Evolutionary conservation across 2,888 invertebrate species (phyloP).

Genomic region (Aleiodes alternator): DNA sequence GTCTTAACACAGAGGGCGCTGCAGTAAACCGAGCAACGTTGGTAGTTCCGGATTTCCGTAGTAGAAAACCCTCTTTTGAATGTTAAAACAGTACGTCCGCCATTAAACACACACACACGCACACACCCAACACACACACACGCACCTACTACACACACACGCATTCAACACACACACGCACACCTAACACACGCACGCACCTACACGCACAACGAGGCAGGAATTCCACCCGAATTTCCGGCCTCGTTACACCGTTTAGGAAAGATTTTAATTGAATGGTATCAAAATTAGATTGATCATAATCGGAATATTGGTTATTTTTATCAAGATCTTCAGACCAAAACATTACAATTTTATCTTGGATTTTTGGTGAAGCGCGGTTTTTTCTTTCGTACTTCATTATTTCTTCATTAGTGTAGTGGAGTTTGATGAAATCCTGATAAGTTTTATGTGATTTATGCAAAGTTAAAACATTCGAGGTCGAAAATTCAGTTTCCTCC

Average conservation of each 20-base stretch:
- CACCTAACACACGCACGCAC: too few relatives aligned
- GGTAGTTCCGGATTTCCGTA: too few relatives aligned
- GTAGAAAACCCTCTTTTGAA: too few relatives aligned
- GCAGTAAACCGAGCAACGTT: too few relatives aligned
- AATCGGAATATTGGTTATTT: slow-evolving; percentile 42
- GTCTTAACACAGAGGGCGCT: too few relatives aligned
- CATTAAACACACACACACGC: too few relatives aligned
- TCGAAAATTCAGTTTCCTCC: neutral
- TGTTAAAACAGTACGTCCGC: too few relatives aligned
- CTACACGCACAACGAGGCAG: too few relatives aligned
- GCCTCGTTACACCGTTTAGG: slow-evolving; percentile 40
- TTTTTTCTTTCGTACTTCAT: slow-evolving; percentile 38
- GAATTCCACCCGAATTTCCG: too few relatives aligned
- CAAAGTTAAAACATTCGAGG: neutral
- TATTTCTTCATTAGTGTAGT: slow-evolving; percentile 25
- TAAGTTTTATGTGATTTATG: neutral
- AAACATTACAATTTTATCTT: slow-evolving; percentile 41
- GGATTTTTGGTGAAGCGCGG: slow-evolving; percentile 40
- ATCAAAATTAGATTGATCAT: slow-evolving; percentile 42
- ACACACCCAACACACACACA: too few relatives aligned
- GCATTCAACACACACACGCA: too few relatives aligned
- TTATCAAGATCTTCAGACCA: slow-evolving; percentile 53
- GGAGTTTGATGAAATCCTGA: slow-evolving; percentile 22
- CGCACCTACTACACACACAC: too few relatives aligned
- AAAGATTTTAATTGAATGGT: slow-evolving; percentile 25